A percentile compares a stretch with the other conserved stretches of the same genome.
These are phyloP conservation scores for Papilio demoleus DNA, from an alignment of 2,888 invertebrate species.

Conservation along the genomic window DNA sequence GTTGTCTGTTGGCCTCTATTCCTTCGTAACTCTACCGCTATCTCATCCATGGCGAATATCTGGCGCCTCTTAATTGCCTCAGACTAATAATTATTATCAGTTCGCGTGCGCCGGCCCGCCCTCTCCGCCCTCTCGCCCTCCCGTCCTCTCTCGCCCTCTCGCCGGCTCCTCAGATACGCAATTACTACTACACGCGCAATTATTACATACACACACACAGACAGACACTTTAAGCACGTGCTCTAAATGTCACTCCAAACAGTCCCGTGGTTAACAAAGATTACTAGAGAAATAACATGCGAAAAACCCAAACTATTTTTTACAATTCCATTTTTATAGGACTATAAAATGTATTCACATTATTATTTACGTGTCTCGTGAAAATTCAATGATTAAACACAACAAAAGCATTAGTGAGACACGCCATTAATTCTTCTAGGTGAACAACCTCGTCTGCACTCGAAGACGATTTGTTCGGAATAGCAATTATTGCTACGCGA, in stretches of 20 bases:
- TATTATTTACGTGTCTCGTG: constrained; percentile 59
- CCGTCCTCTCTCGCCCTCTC: constrained; percentile 16
- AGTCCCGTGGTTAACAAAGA: constrained; percentile 49
- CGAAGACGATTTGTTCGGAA: constrained; percentile 71
- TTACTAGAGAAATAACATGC: constrained; percentile 26
- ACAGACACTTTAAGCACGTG: constrained; percentile 56
- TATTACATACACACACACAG: constrained; percentile 43
- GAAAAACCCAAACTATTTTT: not conserved
- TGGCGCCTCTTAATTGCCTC: constrained; percentile 81
- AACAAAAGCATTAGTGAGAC: constrained; percentile 65
- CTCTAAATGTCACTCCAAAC: constrained; percentile 51
- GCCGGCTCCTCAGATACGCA: constrained; percentile 62
- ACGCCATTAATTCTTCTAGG: constrained; percentile 74
- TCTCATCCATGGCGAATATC: constrained; percentile 72
- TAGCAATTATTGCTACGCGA: constrained; percentile 72
- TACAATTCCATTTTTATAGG: constrained; percentile 6
- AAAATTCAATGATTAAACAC: constrained; percentile 65
- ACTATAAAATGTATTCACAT: constrained; percentile 44
- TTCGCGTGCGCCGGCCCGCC: constrained; percentile 71
- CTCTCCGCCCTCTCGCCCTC: constrained; percentile 31
- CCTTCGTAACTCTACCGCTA: constrained; percentile 57
- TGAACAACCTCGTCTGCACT: constrained; percentile 70
- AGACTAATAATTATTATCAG: constrained; percentile 80
- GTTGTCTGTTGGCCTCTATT: constrained; percentile 46
- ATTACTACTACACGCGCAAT: constrained; percentile 49